Conservation (phyloP, 2,113 vertebrate genomes). For the Dasyornis broadbenti region DNA sequence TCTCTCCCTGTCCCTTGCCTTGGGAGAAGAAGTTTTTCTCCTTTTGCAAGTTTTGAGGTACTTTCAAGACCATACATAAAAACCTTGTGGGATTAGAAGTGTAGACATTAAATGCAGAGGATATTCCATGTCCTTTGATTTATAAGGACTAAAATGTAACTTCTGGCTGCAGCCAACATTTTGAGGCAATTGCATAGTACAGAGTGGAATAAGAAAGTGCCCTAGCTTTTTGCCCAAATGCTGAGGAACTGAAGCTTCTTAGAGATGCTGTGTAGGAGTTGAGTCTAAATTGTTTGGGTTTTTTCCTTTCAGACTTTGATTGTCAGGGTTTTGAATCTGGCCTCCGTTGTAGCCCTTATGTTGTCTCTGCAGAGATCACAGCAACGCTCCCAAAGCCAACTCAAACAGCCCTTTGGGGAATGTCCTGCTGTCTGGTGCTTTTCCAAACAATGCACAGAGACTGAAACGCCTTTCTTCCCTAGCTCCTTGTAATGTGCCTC, state of each 20-base stretch:
- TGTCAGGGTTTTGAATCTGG: neutral
- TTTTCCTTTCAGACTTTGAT: neutral
- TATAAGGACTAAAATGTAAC: neutral
- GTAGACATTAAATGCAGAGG: neutral
- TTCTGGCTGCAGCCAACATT: neutral
- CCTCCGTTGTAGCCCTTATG: neutral
- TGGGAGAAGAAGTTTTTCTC: neutral
- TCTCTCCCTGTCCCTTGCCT: neutral
- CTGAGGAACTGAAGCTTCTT: neutral
- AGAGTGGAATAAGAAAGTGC: neutral
- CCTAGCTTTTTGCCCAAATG: neutral
- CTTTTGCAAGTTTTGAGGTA: constrained; percentile 11
- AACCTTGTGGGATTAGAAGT: neutral
- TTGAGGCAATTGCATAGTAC: neutral
- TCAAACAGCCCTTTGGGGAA: neutral
- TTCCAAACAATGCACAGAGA: neutral
- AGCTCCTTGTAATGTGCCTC: neutral
- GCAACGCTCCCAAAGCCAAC: neutral
- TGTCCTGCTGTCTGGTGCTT: neutral
- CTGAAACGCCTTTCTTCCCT: neutral
- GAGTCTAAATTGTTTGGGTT: neutral
- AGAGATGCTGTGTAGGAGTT: neutral
- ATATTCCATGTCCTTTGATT: constrained; percentile 32
- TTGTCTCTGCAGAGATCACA: neutral
- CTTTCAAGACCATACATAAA: neutral